A percentile compares a stretch with the other conserved stretches of the same genome.
These are phyloP conservation scores for Clarias fuscus DNA, from an alignment of 2,797 vertebrate species.

Conservation along the genomic window DNA sequence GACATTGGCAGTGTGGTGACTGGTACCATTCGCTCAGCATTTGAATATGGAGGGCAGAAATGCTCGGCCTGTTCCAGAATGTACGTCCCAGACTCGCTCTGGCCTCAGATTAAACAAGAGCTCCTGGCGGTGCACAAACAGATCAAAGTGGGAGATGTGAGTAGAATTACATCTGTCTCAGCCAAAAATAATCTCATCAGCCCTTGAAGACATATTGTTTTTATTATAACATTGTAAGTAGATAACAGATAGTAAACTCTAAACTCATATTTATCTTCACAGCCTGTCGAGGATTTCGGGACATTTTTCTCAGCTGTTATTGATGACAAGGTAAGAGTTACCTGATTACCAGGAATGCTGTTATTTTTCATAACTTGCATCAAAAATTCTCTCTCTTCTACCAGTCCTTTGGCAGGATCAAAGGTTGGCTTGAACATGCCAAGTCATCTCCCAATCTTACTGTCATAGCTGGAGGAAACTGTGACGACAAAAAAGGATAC, in stretches of 20 bases:
- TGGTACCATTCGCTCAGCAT: conserved; percentile 90
- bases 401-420: conserved; percentile 84
- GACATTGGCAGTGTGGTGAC: conserved; percentile 83
- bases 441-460: conserved; percentile 76
- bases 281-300: conserved; percentile 87
- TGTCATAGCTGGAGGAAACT: conserved; percentile 85
- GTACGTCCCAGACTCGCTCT: conserved; percentile 84
- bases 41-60: conserved; percentile 94
- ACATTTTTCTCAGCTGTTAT: conserved; percentile 93
- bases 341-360: background rate
- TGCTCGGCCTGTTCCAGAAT: conserved; percentile 95
- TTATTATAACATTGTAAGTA: background rate
- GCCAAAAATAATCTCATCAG: background rate
- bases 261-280: conserved; percentile 40
- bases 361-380: background rate
- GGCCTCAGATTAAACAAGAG: conserved; percentile 83
- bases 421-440: conserved; percentile 82
- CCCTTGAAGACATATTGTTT: background rate
- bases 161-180: conserved; percentile 50
- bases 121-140: conserved; percentile 81
- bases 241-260: background rate
- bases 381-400: background rate
- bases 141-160: conserved; percentile 90
- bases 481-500: conserved; percentile 81
- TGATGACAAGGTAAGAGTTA: conserved; percentile 83